phyloP scores from a whole-genome alignment of 2,113 vertebrate genomes.

The Caretta caretta region DNA sequence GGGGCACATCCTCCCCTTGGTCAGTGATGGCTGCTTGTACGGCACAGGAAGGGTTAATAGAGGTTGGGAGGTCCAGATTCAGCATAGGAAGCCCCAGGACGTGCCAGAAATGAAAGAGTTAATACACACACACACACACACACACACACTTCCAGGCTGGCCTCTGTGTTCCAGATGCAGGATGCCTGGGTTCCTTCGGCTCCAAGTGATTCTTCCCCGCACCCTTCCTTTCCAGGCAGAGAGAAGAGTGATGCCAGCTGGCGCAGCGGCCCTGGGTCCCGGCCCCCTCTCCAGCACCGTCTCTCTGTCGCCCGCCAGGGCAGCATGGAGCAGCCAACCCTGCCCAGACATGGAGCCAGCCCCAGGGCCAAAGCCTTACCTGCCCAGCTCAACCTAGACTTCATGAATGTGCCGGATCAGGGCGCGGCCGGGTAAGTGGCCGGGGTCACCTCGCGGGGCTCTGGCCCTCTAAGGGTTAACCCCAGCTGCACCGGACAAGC shows the following conservation, averaged over 20 bases:
- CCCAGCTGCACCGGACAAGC: neutral
- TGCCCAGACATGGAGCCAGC: slow-evolving; percentile 76
- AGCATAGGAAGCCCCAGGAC: too few relatives aligned
- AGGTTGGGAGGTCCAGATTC: neutral
- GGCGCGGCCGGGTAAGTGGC: slow-evolving; percentile 84
- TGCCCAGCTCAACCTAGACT: slow-evolving; percentile 75
- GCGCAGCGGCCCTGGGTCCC: neutral
- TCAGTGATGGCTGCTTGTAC: neutral
- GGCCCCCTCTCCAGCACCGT: slow-evolving; percentile 34
- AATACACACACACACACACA: too few relatives aligned
- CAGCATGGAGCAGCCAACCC: slow-evolving; percentile 84
- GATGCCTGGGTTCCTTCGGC: too few relatives aligned
- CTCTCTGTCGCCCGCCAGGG: slow-evolving; percentile 79
- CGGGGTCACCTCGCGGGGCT: neutral
- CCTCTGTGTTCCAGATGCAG: too few relatives aligned
- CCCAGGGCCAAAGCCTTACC: neutral
- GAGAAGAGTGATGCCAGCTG: neutral
- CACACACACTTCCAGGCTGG: neutral
- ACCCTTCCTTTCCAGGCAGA: slow-evolving; percentile 2
- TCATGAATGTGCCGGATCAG: slow-evolving; percentile 88
- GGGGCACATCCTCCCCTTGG: neutral
- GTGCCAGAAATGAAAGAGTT: neutral
- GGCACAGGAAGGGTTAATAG: neutral
- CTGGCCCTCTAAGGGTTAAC: neutral
- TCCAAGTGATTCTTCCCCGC: neutral